phyloP scores from a whole-genome alignment of 2,797 vertebrate species.

The Mallotus villosus region DNA sequence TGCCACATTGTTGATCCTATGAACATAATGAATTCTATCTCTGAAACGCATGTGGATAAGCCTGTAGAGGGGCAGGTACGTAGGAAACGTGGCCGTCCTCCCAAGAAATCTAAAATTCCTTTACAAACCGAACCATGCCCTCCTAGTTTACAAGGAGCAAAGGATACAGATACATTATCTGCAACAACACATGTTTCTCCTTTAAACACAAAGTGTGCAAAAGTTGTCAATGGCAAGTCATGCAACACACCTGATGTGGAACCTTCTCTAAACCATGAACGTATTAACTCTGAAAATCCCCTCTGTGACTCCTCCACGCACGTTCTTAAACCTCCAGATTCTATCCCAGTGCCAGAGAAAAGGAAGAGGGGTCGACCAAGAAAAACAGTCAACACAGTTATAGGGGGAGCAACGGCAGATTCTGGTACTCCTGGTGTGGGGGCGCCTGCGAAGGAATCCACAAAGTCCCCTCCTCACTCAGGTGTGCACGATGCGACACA shows the following conservation, averaged over 20 bases:
- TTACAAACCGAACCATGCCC: neutral
- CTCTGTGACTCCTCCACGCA: conserved; percentile 12
- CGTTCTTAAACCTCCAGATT: conserved; percentile 8
- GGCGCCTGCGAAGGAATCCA: neutral
- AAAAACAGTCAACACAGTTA: conserved; percentile 15
- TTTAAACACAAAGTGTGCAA: neutral
- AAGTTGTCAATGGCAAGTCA: conserved; percentile 17
- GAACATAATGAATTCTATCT: neutral
- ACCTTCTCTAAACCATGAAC: conserved; percentile 8
- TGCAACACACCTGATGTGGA: conserved; percentile 2
- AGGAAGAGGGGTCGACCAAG: conserved; percentile 53
- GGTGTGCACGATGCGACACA: conserved; percentile 5
- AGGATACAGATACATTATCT: neutral
- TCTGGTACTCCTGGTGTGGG: neutral
- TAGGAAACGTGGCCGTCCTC: conserved; percentile 51
- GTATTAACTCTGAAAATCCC: conserved; percentile 22
- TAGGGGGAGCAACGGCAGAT: neutral
- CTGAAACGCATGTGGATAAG: neutral
- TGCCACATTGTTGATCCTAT: neutral
- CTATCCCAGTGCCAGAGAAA: conserved; percentile 22
- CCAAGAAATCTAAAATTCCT: conserved; percentile 31
- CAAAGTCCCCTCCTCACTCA: neutral
- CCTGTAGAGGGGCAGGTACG: conserved; percentile 7
- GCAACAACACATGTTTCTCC: neutral
- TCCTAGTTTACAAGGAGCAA: neutral